Conservation (phyloP, 1,140 invertebrate genomes). For the Drosophila ambigua region DNA sequence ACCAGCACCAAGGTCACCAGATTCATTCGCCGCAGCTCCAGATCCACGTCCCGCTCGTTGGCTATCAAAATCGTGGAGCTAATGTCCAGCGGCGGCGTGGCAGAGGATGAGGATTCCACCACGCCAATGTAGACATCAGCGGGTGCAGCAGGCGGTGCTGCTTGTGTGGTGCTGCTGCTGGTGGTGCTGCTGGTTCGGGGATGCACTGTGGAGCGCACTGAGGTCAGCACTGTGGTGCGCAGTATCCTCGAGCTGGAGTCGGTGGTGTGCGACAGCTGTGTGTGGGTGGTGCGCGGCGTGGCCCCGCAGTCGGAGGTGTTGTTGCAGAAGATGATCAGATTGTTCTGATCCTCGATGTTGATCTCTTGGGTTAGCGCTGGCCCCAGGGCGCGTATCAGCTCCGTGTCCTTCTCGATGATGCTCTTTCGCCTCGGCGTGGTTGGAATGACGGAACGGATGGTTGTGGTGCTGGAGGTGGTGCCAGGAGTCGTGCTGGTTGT, state of each 20-base stretch:
- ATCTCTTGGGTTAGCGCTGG: slow-evolving; percentile 69
- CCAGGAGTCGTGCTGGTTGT: slow-evolving; percentile 22
- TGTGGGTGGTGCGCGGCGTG: slow-evolving; percentile 47
- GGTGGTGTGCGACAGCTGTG: slow-evolving; percentile 50
- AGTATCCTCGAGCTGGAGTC: slow-evolving; percentile 68
- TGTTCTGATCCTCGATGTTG: slow-evolving; percentile 73
- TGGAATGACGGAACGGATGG: not conserved
- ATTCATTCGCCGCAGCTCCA: slow-evolving; percentile 85
- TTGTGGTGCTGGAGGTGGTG: slow-evolving; percentile 20
- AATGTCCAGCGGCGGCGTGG: slow-evolving; percentile 39
- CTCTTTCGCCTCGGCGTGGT: slow-evolving; percentile 30
- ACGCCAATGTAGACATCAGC: slow-evolving; percentile 51
- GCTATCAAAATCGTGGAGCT: slow-evolving; percentile 77
- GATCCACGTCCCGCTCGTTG: slow-evolving; percentile 84
- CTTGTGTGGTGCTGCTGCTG: not conserved
- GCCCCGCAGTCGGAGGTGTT: slow-evolving; percentile 59
- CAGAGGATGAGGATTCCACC: slow-evolving; percentile 55
- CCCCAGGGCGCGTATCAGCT: slow-evolving; percentile 63
- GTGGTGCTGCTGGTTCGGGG: slow-evolving; percentile 31
- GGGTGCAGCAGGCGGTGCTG: slow-evolving; percentile 1
- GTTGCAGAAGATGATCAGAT: slow-evolving; percentile 78
- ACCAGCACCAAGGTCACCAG: slow-evolving; percentile 86
- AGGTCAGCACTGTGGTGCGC: slow-evolving; percentile 68
- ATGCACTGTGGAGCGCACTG: slow-evolving; percentile 73
- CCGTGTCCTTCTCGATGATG: slow-evolving; percentile 69